A percentile compares a stretch with the other conserved stretches of the same genome.
phyloP scores from a whole-genome alignment of 1,140 invertebrate species.

The Hypsibius dujardini region DNA sequence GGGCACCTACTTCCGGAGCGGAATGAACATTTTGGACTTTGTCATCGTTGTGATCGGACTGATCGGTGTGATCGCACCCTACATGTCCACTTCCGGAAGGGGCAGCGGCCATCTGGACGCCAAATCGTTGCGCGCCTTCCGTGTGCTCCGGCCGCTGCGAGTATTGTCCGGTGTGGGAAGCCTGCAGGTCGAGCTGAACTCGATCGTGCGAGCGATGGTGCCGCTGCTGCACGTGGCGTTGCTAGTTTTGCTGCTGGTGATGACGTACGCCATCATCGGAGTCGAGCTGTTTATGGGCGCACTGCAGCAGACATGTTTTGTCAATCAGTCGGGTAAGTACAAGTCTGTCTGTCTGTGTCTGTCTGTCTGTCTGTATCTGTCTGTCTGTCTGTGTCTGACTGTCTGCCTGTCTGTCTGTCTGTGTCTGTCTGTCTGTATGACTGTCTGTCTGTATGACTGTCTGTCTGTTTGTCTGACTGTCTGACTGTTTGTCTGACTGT shows the following conservation, averaged over 20 bases:
- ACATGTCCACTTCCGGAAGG: background rate
- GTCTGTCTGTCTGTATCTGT: constrained; percentile 8
- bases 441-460: too few species aligned
- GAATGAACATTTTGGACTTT: constrained; percentile 90
- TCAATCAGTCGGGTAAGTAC: constrained; percentile 4
- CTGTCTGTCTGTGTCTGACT: background rate
- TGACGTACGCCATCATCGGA: constrained; percentile 99
- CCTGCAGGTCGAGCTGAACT: constrained; percentile 99
- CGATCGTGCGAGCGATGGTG: constrained; percentile 99
- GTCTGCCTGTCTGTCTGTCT: background rate
- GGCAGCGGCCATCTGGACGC: constrained; percentile 20
- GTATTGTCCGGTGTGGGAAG: constrained; percentile 32
- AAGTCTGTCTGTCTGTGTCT: background rate
- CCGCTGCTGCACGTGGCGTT: constrained; percentile 97
- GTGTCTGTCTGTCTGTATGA: too few species aligned
- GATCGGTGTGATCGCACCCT: background rate
- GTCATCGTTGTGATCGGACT: constrained; percentile 83
- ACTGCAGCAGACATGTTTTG: constrained; percentile 97
- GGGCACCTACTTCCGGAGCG: constrained; percentile 83
- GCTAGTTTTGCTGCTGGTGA: constrained; percentile 97
- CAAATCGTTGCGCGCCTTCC: constrained; percentile 29
- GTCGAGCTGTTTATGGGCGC: constrained; percentile 99
- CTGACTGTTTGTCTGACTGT: background rate
- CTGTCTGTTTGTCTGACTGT: background rate
- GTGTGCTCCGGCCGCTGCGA: constrained; percentile 32